A percentile compares a stretch with the other conserved stretches of the same genome.
phyloP scores from a whole-genome alignment of 2,888 invertebrate species.

The Apotomis capreana region DNA sequence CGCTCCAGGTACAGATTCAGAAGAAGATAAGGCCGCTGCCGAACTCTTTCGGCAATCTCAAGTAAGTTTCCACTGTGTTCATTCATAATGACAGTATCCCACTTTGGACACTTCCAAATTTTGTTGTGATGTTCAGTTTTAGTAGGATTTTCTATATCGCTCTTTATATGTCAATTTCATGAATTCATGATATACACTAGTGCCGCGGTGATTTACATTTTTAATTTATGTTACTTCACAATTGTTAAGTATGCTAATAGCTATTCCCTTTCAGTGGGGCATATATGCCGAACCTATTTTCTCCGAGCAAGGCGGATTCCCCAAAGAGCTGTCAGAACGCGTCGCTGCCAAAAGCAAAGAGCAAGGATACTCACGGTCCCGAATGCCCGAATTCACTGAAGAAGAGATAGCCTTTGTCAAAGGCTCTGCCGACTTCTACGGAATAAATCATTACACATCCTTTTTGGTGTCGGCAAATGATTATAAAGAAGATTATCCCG shows the following conservation, averaged over 20 bases:
- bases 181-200: no score
- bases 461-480: slow-evolving; percentile 22
- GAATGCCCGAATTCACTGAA: slow-evolving; percentile 64
- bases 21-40: slow-evolving; percentile 30
- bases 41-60: slow-evolving; percentile 19
- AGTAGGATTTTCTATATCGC: no score
- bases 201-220: no score
- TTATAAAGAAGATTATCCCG: background rate
- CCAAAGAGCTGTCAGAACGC: slow-evolving; percentile 56
- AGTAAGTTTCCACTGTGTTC: background rate
- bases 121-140: no score
- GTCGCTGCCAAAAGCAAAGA: slow-evolving; percentile 58
- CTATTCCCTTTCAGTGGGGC: slow-evolving; percentile 43
- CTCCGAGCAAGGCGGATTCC: slow-evolving; percentile 61
- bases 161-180: no score
- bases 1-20: slow-evolving; percentile 21
- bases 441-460: slow-evolving; percentile 34
- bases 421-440: slow-evolving; percentile 38
- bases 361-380: slow-evolving; percentile 60
- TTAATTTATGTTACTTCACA: no score
- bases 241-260: no score
- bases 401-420: slow-evolving; percentile 49
- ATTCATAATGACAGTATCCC: no score
- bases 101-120: no score
- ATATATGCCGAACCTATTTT: slow-evolving; percentile 59